A percentile compares a stretch with the other conserved stretches of the same genome.
Conservation (phyloP, 2,888 invertebrate genomes). For the Drosophila engyochracea region DNA sequence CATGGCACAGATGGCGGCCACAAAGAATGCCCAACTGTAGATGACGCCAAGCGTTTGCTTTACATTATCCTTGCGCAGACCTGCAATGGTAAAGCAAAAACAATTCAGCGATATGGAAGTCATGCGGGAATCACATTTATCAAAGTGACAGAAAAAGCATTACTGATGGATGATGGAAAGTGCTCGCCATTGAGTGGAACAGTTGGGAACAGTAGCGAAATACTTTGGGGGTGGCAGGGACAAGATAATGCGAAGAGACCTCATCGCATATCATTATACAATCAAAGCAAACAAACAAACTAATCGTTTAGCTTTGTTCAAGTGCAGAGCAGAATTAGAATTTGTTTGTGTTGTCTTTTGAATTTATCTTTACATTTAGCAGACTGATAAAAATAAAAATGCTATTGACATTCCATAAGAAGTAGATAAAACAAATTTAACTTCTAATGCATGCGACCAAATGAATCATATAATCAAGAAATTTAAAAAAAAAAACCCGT, state of each 20-base stretch:
- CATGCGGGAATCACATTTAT: conserved; percentile 31
- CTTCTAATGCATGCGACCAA: conserved; percentile 15
- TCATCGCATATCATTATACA: conserved; percentile 42
- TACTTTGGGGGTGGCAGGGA: background rate
- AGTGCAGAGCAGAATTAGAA: background rate
- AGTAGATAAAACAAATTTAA: conserved; percentile 20
- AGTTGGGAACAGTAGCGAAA: background rate
- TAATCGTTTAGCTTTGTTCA: conserved; percentile 23
- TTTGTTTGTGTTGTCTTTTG: conserved; percentile 21
- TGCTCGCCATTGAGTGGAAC: conserved; percentile 5
- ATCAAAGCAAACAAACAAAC: conserved; percentile 30
- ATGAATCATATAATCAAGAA: conserved; percentile 38
- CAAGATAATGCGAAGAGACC: background rate
- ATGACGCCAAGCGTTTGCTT: conserved; percentile 67
- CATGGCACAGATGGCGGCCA: conserved; percentile 78
- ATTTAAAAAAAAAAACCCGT: conserved; percentile 15
- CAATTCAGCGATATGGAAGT: background rate
- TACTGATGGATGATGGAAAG: conserved; percentile 23
- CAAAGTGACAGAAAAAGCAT: conserved; percentile 19
- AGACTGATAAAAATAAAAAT: conserved; percentile 40
- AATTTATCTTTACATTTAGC: conserved; percentile 48
- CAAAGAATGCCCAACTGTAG: conserved; percentile 81
- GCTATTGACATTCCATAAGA: conserved; percentile 33
- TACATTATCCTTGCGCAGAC: conserved; percentile 73
- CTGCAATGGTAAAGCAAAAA: conserved; percentile 52